phyloP scores from a whole-genome alignment of 2,888 invertebrate genomes.

The Archips crataeganus region DNA sequence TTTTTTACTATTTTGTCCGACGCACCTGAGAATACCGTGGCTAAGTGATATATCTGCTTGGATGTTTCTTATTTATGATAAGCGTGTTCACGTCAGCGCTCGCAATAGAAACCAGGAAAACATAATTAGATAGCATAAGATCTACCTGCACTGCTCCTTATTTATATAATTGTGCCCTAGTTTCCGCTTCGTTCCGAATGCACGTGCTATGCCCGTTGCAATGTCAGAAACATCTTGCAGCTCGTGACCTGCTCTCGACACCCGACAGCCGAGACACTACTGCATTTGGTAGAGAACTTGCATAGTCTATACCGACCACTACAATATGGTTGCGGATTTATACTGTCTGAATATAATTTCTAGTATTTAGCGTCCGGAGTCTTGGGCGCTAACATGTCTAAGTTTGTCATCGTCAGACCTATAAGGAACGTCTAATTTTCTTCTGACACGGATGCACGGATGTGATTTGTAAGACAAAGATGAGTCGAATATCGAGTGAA shows the following conservation, averaged over 20 bases:
- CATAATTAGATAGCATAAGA: neutral
- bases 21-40: neutral
- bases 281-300: neutral
- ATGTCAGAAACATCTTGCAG: conserved; percentile 14
- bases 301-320: neutral
- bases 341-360: no score
- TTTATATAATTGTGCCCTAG: conserved; percentile 17
- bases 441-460: no score
- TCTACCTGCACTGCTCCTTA: neutral
- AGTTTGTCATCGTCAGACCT: no score
- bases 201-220: conserved; percentile 29
- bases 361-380: no score
- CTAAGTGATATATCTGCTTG: neutral
- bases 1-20: neutral
- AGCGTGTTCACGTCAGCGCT: neutral
- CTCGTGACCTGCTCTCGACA: conserved; percentile 34
- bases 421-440: no score
- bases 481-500: no score
- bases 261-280: conserved; percentile 2
- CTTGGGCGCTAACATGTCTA: neutral
- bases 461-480: no score
- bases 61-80: neutral
- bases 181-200: conserved; percentile 19
- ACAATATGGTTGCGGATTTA: no score
- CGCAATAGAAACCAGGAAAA: neutral